Percentiles rank a stretch among this genome's conserved stretches.
phyloP scores from a whole-genome alignment of 2,113 vertebrate genomes.

The Silurus glanis region DNA sequence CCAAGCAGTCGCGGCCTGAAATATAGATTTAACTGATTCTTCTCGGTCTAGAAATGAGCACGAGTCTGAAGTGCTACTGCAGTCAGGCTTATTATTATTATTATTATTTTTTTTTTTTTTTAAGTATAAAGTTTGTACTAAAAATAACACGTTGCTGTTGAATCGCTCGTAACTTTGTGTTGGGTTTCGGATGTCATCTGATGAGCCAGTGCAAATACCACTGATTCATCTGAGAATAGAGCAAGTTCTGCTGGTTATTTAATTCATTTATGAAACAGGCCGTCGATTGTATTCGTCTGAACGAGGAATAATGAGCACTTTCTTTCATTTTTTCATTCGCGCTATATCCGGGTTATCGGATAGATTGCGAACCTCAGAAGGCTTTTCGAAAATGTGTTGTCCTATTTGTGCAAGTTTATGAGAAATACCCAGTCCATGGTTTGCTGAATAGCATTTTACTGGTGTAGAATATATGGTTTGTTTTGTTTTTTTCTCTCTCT shows the following conservation, averaged over 20 bases:
- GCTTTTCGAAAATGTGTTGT: neutral
- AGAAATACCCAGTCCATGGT: neutral
- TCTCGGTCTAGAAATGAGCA: neutral
- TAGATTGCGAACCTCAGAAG: neutral
- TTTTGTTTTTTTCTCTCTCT: too few species aligned
- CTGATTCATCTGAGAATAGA: neutral
- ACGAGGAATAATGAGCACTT: neutral
- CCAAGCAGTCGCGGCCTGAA: neutral
- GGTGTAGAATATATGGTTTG: too few species aligned
- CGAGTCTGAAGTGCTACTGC: neutral
- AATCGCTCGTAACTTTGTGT: too few species aligned
- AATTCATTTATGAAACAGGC: constrained; percentile 32
- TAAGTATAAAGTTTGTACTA: neutral
- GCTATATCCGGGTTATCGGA: neutral
- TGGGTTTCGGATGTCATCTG: neutral
- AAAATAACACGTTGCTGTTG: neutral
- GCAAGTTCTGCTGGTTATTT: constrained; percentile 23
- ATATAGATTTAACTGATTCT: neutral
- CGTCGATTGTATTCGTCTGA: constrained; percentile 21
- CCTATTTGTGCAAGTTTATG: neutral
- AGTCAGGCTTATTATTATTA: neutral
- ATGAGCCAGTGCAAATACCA: constrained; percentile 4
- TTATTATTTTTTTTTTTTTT: neutral
- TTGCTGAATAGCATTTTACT: too few species aligned
- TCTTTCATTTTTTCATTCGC: constrained; percentile 1